phyloP scores from a whole-genome alignment of 2,888 invertebrate genomes.

The Ophion obscuratus region DNA sequence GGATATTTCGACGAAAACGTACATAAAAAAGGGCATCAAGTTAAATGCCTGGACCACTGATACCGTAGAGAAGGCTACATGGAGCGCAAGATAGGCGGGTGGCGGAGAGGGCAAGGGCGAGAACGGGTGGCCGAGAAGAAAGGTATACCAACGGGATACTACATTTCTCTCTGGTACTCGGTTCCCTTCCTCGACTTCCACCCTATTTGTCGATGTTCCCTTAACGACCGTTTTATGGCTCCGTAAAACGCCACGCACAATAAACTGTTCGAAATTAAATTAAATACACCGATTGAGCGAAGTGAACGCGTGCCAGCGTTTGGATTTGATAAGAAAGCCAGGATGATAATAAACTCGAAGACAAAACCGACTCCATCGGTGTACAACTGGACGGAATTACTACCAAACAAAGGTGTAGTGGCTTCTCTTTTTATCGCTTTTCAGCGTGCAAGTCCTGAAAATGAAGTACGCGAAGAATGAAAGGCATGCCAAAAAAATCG shows the following conservation, averaged over 20 bases:
- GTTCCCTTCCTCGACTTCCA: constrained; percentile 37
- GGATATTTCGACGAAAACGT: constrained; percentile 20
- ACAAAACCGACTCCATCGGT: constrained; percentile 19
- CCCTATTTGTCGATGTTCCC: constrained; percentile 57
- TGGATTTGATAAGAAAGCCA: constrained; percentile 47
- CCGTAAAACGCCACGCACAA: constrained; percentile 59
- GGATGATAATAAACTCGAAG: constrained; percentile 35
- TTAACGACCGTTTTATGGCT: constrained; percentile 61
- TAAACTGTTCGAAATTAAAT: constrained; percentile 62
- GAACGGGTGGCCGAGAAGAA: neutral
- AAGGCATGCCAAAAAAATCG: too few relatives aligned
- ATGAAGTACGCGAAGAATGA: too few relatives aligned
- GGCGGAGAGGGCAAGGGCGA: constrained; percentile 7
- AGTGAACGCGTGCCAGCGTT: constrained; percentile 18
- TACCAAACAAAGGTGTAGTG: neutral
- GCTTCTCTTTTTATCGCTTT: neutral
- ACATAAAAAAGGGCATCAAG: constrained; percentile 41
- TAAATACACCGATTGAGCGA: constrained; percentile 51
- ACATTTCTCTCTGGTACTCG: constrained; percentile 53
- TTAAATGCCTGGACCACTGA: constrained; percentile 39
- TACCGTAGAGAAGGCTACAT: constrained; percentile 16
- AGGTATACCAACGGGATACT: constrained; percentile 48
- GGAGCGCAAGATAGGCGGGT: neutral
- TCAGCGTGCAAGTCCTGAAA: too few relatives aligned
- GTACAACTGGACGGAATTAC: constrained; percentile 13